phyloP scores from a whole-genome alignment of 2,888 invertebrate genomes.

The Erynnis tages region DNA sequence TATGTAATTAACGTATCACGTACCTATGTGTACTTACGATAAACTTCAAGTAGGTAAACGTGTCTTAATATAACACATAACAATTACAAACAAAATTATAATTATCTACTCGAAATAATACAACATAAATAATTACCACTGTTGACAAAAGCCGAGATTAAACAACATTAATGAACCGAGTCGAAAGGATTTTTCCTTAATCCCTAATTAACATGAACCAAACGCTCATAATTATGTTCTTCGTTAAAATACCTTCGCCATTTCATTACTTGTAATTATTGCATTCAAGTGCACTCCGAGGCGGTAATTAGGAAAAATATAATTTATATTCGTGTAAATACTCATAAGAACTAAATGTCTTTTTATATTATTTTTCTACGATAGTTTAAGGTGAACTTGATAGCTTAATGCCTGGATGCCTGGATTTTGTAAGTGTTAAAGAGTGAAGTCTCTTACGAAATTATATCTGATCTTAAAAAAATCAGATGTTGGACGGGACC shows the following conservation, averaged over 20 bases:
- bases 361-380: conserved; percentile 2
- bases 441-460: too few relatives aligned
- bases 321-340: conserved; percentile 19
- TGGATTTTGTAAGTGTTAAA: too few relatives aligned
- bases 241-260: conserved; percentile 26
- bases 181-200: conserved; percentile 23
- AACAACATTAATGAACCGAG: conserved; percentile 5
- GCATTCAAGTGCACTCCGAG: conserved; percentile 23
- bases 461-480: too few relatives aligned
- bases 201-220: conserved; percentile 27
- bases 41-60: too few relatives aligned
- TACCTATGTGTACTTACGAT: too few relatives aligned
- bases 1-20: too few relatives aligned
- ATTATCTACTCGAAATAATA: too few relatives aligned
- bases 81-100: too few relatives aligned
- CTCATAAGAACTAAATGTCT: conserved; percentile 7
- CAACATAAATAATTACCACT: conserved; percentile 6
- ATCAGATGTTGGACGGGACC: too few relatives aligned
- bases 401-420: too few relatives aligned
- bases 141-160: conserved; percentile 9
- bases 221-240: conserved; percentile 27
- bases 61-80: too few relatives aligned
- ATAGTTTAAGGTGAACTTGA: too few relatives aligned
- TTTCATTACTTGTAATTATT: conserved; percentile 27
- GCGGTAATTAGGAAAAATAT: conserved; percentile 25